A percentile compares a stretch with the other conserved stretches of the same genome.
phyloP scores from a whole-genome alignment of 1,140 invertebrate species.

The Conopomorpha cramerella region DNA sequence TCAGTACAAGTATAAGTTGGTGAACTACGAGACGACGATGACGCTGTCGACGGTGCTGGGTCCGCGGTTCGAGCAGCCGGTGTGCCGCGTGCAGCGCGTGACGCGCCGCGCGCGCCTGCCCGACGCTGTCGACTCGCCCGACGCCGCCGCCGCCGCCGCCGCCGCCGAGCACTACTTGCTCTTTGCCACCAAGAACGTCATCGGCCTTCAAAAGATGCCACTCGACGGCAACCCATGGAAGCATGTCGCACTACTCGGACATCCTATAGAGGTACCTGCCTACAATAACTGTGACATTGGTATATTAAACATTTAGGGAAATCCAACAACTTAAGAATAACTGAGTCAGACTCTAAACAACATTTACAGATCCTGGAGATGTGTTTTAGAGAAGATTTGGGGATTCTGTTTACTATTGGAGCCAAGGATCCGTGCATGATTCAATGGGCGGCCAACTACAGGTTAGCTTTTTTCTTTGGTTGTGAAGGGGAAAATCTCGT shows the following conservation, averaged over 20 bases:
- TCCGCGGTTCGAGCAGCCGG: constrained; percentile 66
- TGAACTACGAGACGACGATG: constrained; percentile 66
- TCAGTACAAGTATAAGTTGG: constrained; percentile 71
- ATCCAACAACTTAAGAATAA: no score
- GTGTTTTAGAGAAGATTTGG: constrained; percentile 31
- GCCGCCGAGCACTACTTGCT: constrained; percentile 57
- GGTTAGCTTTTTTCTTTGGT: no score
- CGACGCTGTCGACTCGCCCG: constrained; percentile 58
- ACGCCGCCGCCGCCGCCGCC: constrained; percentile 13
- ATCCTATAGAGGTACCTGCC: constrained; percentile 61
- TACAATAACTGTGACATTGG: constrained; percentile 1
- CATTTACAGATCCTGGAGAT: constrained; percentile 22
- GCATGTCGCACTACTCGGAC: constrained; percentile 66
- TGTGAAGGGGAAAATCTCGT: no score
- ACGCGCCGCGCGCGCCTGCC: constrained; percentile 46
- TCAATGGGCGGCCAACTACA: constrained; percentile 38
- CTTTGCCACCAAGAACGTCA: constrained; percentile 67
- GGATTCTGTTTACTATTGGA: constrained; percentile 34
- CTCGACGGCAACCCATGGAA: constrained; percentile 76
- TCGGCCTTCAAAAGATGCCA: constrained; percentile 71
- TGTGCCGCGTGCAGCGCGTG: constrained; percentile 62
- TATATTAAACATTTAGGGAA: no score
- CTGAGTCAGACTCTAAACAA: no score
- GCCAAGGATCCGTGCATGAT: constrained; percentile 25
- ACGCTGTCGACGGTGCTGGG: constrained; percentile 67